These are phyloP conservation scores for Nannoperca obscura DNA, from an alignment of 2,797 vertebrate species.

Conservation along the genomic window DNA sequence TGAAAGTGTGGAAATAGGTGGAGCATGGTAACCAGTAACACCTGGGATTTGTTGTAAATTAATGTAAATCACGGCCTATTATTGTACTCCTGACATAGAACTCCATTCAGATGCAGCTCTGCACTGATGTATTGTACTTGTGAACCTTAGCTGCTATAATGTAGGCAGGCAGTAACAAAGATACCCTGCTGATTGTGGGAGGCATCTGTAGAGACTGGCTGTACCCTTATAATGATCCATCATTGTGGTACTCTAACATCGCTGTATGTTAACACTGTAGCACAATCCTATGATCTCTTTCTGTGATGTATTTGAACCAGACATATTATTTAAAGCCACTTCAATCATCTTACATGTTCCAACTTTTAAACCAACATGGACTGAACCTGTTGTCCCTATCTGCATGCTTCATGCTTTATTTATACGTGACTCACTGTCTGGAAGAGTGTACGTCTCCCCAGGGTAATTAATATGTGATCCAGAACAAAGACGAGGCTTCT, in stretches of 20 bases:
- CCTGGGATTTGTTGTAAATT: neutral
- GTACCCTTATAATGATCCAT: conserved; percentile 2
- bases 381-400: conserved; percentile 22
- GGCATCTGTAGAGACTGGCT: neutral
- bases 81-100: neutral
- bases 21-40: neutral
- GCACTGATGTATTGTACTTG: neutral
- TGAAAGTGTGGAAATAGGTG: too few species aligned
- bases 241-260: neutral
- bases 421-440: conserved; percentile 35
- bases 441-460: conserved; percentile 29
- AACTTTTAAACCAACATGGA: conserved; percentile 26
- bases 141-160: neutral
- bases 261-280: neutral
- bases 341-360: conserved; percentile 27
- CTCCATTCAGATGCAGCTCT: neutral
- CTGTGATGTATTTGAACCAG: conserved; percentile 10
- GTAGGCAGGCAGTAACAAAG: neutral
- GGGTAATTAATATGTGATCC: conserved; percentile 51
- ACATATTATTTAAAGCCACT: conserved; percentile 29
- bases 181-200: neutral
- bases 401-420: conserved; percentile 43
- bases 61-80: conserved; percentile 11
- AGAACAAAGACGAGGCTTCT: conserved; percentile 48
- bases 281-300: neutral